Evolutionary conservation across 2,888 invertebrate species (phyloP), one percentile per base, ranked within the genome.

Genomic region (Leucania comma): DNA sequence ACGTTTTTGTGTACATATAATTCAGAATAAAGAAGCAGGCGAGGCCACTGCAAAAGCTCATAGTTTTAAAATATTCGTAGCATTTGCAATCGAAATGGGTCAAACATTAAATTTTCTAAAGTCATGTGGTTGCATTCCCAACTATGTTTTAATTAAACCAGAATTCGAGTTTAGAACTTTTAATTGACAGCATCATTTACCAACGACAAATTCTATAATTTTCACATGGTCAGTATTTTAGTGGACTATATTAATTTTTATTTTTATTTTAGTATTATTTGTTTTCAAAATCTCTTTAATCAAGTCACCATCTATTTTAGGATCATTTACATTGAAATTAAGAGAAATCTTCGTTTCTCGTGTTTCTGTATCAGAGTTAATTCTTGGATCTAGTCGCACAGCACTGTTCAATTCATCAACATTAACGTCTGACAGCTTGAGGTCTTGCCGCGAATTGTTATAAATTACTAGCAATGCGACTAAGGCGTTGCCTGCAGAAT

Each of bases 341-440:
- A 82, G 73, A 73, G 65, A 73, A 77, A 72, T 75, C 64, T 68
- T 57, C 22, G 56, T 48, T 48, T 42, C 64, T 56, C 63, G 59
- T 72, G 68, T 78, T 79, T 79, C 72, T 69, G 62, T 75, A 81
- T 73, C 59, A 63, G 63, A 38, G 71, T 35, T 77, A 72, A 78
- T 85, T 75, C 81, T 63, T 48, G 67, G 61, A 75, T 75, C 70
- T 66, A 69, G 68, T 72, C 58, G 50, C 60, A 73, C 74, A 82
- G 71, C 72, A 79, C 60, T 68, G 75, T 75, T 79, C 85, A 80
- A 86, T 86, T 81, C 84, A 85, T 86, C 86, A 86, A 81, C 83
- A 86, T 86, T 86, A 86, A 50, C 66, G 65, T 26, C 53, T 65
- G 87, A 86, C 86, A 78, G 77, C 42, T 32, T 76, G 75, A 75